These are phyloP conservation scores for Dreissena polymorpha DNA, from an alignment of 1,140 invertebrate species.

Conservation along the genomic window DNA sequence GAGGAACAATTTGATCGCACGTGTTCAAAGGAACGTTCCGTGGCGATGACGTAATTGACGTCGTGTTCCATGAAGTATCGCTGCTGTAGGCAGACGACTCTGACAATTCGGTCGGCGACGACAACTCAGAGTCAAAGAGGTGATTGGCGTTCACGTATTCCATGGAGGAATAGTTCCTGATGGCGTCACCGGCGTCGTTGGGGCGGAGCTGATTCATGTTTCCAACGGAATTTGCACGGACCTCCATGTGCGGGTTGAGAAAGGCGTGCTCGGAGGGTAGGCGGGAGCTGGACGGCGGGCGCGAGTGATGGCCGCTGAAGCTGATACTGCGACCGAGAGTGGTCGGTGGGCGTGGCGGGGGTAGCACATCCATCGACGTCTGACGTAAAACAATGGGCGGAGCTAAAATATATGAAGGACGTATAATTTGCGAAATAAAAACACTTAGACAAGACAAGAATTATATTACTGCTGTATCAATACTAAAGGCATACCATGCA, in stretches of 20 bases:
- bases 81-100: slow-evolving; percentile 33
- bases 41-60: slow-evolving; percentile 16
- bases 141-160: background rate
- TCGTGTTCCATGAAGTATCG: slow-evolving; percentile 27
- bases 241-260: background rate
- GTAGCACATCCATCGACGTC: background rate
- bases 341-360: background rate
- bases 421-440: no score
- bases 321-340: slow-evolving; percentile 14
- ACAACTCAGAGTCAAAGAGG: background rate
- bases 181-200: background rate
- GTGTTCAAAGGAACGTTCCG: background rate
- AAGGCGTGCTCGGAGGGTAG: background rate
- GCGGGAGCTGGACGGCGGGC: background rate
- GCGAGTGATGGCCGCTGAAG: slow-evolving; percentile 6
- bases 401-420: background rate
- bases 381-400: background rate
- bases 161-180: background rate
- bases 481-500: no score
- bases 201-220: background rate
- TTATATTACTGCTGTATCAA: no score
- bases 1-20: background rate
- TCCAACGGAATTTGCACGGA: slow-evolving; percentile 15
- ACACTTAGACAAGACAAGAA: no score
- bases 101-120: background rate